These are phyloP conservation scores for Glossophaga mutica DNA, from an alignment of 2,797 vertebrate species.

Conservation along the genomic window DNA sequence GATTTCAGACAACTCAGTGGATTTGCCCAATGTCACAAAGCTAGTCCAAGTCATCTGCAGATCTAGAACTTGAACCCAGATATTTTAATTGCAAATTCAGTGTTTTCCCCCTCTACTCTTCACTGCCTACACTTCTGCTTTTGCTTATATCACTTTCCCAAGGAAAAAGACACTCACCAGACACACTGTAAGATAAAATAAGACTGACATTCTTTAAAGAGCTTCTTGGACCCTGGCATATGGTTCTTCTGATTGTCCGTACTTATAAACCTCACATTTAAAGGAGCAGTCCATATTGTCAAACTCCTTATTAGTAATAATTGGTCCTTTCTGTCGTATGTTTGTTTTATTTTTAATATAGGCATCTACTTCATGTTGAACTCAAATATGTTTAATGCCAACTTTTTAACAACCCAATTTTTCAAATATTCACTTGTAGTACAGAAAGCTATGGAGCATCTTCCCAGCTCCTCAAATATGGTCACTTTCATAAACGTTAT, in stretches of 20 bases:
- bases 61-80: background rate
- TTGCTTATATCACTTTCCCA: background rate
- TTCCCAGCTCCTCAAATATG: background rate
- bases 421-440: background rate
- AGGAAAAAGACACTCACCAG: background rate
- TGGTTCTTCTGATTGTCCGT: slow-evolving; percentile 20
- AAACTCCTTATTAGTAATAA: slow-evolving; percentile 22
- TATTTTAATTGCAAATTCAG: background rate
- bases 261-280: slow-evolving; percentile 24
- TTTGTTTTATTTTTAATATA: slow-evolving; percentile 35
- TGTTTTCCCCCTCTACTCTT: background rate
- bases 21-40: background rate
- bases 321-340: background rate
- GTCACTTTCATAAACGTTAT: background rate
- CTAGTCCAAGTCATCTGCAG: background rate
- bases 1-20: background rate
- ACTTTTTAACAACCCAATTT: background rate
- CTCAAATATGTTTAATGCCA: background rate
- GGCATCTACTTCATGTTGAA: slow-evolving; percentile 4
- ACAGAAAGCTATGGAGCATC: background rate
- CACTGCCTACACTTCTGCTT: background rate
- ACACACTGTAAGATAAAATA: background rate
- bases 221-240: background rate
- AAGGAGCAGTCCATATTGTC: slow-evolving; percentile 5
- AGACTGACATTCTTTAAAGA: background rate